A percentile compares a stretch with the other conserved stretches of the same genome.
phyloP scores from a whole-genome alignment of 2,888 invertebrate species.

The Diaperis boleti region DNA sequence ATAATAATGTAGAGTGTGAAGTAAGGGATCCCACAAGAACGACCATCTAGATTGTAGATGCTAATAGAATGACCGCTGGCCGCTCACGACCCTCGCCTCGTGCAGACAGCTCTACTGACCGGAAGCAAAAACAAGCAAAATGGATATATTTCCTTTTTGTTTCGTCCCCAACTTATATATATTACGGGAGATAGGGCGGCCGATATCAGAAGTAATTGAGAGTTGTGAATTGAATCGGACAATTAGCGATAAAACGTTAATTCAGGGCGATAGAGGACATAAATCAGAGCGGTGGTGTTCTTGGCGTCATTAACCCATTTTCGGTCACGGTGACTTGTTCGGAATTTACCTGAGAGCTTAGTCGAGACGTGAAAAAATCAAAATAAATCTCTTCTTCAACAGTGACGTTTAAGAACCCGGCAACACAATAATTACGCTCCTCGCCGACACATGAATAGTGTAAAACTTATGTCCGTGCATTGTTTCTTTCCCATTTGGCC shows the following conservation, averaged over 20 bases:
- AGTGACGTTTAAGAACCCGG: neutral
- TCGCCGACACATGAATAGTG: neutral
- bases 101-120: conserved; percentile 55
- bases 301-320: conserved; percentile 2
- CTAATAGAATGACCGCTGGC: conserved; percentile 67
- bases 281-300: conserved; percentile 7
- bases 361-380: too few relatives aligned
- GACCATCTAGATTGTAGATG: conserved; percentile 67
- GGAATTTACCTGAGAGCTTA: too few relatives aligned
- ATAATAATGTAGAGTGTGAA: conserved; percentile 62
- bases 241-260: conserved; percentile 58
- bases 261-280: conserved; percentile 17
- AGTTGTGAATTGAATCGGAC: conserved; percentile 61
- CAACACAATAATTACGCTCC: neutral
- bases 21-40: conserved; percentile 64
- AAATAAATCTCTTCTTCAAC: neutral
- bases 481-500: neutral
- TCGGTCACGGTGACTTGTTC: too few relatives aligned
- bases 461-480: neutral
- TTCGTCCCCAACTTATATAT: conserved; percentile 60
- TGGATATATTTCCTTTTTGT: conserved; percentile 67
- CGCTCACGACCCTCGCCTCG: conserved; percentile 57
- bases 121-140: conserved; percentile 67
- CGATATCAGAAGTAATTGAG: conserved; percentile 62
- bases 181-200: conserved; percentile 60